Base-by-base conservation (phyloP, 2,113 vertebrate genomes). In the Ardeotis arabs region DNA sequence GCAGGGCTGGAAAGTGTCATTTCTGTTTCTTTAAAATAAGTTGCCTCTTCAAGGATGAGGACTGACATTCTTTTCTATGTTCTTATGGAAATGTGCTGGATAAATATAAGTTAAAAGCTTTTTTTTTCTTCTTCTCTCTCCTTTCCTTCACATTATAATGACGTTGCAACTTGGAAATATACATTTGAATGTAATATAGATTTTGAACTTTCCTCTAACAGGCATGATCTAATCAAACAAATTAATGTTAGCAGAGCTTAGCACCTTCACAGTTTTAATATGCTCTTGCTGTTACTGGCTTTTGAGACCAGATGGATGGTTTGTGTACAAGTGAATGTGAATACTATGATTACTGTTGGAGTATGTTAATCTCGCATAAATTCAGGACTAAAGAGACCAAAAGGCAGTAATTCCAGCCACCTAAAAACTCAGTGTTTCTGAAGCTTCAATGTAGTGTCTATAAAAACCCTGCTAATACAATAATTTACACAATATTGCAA, bases 181-280 rank as follows among this genome's bases (percentile, higher is more conserved):
- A 29, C 6, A 56, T 82, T 69, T 85, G 28, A 84, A 24, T 81
- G 33, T 63, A 56, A 81, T 80, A 59, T 0, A 90, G 16, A 73
- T 77, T 69, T 70, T 74, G 33, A 67, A 39, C 20, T 77, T 82
- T 53, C 7, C 29, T 93, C 47, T 77, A 55, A 67, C 33, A 59
- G 37, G 18, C 93, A 35, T 56, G 56, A 24, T 52, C 60, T 86
- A 74, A 59, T 74, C 25, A 52, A n/a, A 70, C 44, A 81, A 86
- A 63, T 84, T 50, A 69, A 25, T 44, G 47, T 74, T 75, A 79
- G 44, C 53, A 70, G 53, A 78, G 22, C 9, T 68, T 93, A 90
- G 62, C 73, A 66, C 33, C 52, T 94, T 91, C 44, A 41, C 64
- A 66, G 73, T 93, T 95, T 82, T 87, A 89, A 81, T 86, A 33